Conservation (phyloP, 2,113 vertebrate species). For the Enhydra lutris region DNA sequence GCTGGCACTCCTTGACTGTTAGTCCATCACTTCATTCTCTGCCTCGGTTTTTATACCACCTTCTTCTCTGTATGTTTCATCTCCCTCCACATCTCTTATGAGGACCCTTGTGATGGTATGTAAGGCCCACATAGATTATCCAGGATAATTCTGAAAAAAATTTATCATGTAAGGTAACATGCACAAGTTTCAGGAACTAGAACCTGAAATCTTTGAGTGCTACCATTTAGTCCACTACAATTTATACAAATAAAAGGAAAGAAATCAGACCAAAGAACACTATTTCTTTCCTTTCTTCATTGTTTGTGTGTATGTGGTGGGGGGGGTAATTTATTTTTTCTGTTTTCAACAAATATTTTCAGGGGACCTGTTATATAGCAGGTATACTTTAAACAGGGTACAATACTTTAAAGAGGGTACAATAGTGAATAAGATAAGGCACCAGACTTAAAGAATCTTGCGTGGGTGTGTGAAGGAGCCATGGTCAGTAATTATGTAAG, state of each 20-base stretch:
- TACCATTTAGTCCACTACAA: neutral
- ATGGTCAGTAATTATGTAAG: neutral
- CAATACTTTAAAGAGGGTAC: neutral
- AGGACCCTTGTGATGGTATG: neutral
- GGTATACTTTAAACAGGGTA: neutral
- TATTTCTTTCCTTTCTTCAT: neutral
- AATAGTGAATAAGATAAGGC: neutral
- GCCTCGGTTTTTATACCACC: neutral
- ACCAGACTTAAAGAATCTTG: neutral
- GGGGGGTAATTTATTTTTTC: too few species aligned
- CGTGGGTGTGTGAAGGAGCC: neutral
- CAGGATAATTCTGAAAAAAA: neutral
- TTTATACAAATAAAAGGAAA: neutral
- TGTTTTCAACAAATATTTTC: neutral
- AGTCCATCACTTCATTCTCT: neutral
- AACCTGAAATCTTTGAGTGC: neutral
- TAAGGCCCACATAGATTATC: neutral
- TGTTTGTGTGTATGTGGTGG: neutral
- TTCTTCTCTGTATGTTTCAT: neutral
- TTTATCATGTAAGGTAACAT: neutral
- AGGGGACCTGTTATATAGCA: neutral
- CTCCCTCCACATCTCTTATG: neutral
- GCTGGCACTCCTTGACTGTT: neutral
- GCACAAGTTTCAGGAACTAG: neutral
- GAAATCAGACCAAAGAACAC: neutral